Evolutionary conservation across 1,140 invertebrate species (phyloP), one percentile per base, ranked within the genome.

Genomic region (Berghia stephanieae): DNA sequence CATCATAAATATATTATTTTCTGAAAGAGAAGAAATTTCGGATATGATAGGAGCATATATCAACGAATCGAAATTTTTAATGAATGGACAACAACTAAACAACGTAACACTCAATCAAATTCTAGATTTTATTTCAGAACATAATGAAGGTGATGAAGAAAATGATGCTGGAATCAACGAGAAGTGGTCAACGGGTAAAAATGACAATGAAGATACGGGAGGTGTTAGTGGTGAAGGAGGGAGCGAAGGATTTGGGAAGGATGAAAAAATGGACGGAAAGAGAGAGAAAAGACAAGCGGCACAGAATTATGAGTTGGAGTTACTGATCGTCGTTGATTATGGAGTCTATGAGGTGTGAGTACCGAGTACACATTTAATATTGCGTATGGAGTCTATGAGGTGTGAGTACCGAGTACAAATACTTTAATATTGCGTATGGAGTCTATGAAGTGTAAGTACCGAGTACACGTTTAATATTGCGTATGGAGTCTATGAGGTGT

Each of bases 271-370:
- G 21, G 60, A 66, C 4, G 40, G 24, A 66, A 18, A 66, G 60
- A 66, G 60, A 66, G 60, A 72, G 43, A 72, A 49, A 72, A 27
- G n/a, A 3, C 38, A 44, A 42, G 42, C 31, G 68, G 44, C 38
- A 71, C 18, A 71, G n/a, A 44, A 43, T 34, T 72, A 72, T 38
- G 55, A 63, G 1, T 6, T 63, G 16, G 72, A 75, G 44, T 40
- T 75, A 10, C 16, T 57, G 6, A 24, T 75, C 34, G 72, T 60
- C n/a, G 44, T 75, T 21, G 52, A 63, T 36, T 63, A 42, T 57
- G 52, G 72, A 34, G 72, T 75, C 46, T 72, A 72, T 44, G 27
- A 43, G 18, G 55, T 60, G 52, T 75, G 34, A 75, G 57, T n/a
- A n/a, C 34, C 36, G 27, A 38, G 16, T 42, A 38, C 18, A 24